Evolutionary conservation across 2,113 vertebrate genomes (phyloP), one percentile per base, ranked within the genome.

Genomic region (Spheniscus mendiculus): DNA sequence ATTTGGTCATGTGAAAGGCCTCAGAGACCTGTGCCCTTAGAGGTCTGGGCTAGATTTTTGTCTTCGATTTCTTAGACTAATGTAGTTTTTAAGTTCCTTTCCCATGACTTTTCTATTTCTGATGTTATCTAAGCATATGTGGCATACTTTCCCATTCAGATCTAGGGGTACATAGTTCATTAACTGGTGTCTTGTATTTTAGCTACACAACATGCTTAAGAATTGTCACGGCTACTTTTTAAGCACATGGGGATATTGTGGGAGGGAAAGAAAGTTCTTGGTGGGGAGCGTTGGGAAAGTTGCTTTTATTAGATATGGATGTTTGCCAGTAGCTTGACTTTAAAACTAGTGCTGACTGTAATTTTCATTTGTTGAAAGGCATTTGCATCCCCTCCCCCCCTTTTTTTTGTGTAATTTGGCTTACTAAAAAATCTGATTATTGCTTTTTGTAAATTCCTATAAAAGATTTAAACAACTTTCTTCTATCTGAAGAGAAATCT

Each of bases 91-190:
- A 69, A 52, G 93, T 86, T 95, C 89, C 87, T 94, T 97, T 97
- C 95, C 95, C 97, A 97, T 95, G 97, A 90, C 97, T 96, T 95
- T 94, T 96, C 87, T 93, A 87, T 94, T 96, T 97, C 71, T 87
- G 93, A 83, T 93, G 78, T 91, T 97, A 93, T 96, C 95, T 95
- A 81, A 97, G 95, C 91, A 95, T 96, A 83, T 80, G 36, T 79
- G 66, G 81, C 84, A 96, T 97, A 92, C n/a, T 97, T 97, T 97
- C 87, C 81, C 84, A 85, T 94, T 96, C 58, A 70, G 67, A 90
- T 70, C 44, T 70, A 77, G 63, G 84, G 74, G 6, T 89, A 47
- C 45, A 77, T 67, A 95, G 81, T 90, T 95, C 53, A 93, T 90
- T 93, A 95, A 87, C 14, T 86, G 63, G 12, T 87, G n/a, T 73